phyloP scores from a whole-genome alignment of 2,888 invertebrate genomes.

The Diarsia mendica region DNA sequence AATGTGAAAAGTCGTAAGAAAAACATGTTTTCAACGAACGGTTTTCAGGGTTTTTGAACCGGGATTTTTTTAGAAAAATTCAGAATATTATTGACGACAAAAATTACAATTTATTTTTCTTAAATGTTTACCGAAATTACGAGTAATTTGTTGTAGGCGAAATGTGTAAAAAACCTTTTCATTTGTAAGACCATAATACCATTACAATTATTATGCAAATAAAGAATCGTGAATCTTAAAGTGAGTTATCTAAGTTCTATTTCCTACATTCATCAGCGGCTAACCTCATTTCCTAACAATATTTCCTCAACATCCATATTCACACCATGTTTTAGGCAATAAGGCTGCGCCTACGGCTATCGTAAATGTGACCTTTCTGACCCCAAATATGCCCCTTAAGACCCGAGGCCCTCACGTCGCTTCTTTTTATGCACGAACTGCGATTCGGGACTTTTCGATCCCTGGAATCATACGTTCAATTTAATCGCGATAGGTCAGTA shows the following conservation, averaged over 20 bases:
- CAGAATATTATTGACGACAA: no score
- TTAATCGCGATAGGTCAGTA: constrained; percentile 57
- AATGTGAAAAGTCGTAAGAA: no score
- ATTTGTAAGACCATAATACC: no score
- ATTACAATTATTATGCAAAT: no score
- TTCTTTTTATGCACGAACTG: constrained; percentile 60
- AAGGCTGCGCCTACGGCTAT: constrained; percentile 45
- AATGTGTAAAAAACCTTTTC: no score
- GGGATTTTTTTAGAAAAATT: no score
- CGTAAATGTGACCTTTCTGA: constrained; percentile 44
- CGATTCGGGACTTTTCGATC: constrained; percentile 19
- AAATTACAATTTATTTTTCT: no score
- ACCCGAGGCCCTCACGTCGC: constrained; percentile 1
- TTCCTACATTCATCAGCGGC: constrained; percentile 12
- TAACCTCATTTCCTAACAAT: constrained; percentile 18
- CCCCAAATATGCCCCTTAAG: constrained; percentile 21
- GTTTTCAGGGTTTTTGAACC: no score
- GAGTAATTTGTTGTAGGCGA: no score
- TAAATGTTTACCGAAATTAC: no score
- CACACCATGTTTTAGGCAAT: constrained; percentile 51
- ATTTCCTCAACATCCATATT: constrained; percentile 47
- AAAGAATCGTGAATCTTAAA: no score
- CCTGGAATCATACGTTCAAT: constrained; percentile 59
- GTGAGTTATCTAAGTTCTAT: background rate
- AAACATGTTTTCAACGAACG: no score